phyloP scores from a whole-genome alignment of 2,113 vertebrate species.

The Chauna torquata region DNA sequence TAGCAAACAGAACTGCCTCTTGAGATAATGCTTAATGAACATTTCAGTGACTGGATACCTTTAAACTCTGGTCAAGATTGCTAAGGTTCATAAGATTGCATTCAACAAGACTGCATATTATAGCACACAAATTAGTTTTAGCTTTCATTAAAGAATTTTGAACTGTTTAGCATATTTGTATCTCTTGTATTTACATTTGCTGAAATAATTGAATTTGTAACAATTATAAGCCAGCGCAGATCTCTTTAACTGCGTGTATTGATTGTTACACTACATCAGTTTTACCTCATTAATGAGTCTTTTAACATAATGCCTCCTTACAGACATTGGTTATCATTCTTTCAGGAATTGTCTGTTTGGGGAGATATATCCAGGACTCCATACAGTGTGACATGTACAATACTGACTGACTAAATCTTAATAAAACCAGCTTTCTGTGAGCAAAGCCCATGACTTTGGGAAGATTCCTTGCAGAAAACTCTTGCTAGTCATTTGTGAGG shows the following conservation, averaged over 20 bases:
- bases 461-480: neutral
- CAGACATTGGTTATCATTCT: constrained; percentile 17
- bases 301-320: constrained; percentile 15
- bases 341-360: constrained; percentile 18
- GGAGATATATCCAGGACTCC: neutral
- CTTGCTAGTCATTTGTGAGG: neutral
- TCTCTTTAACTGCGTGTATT: constrained; percentile 28
- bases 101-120: constrained; percentile 29
- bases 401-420: constrained; percentile 30
- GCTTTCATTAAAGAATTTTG: constrained; percentile 34
- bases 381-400: constrained; percentile 1
- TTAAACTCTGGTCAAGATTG: constrained; percentile 54
- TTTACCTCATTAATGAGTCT: constrained; percentile 69
- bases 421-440: constrained; percentile 24
- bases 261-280: constrained; percentile 35
- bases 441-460: neutral
- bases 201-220: constrained; percentile 71
- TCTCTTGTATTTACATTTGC: constrained; percentile 60
- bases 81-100: constrained; percentile 31
- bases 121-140: constrained; percentile 35
- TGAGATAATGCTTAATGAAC: constrained; percentile 70
- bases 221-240: neutral
- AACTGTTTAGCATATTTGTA: constrained; percentile 57
- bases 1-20: constrained; percentile 59
- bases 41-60: constrained; percentile 53